Percentiles rank a stretch among this genome's conserved stretches.
Evolutionary conservation across 2,888 invertebrate genomes (phyloP).

Genomic region (Globia sparganii): DNA sequence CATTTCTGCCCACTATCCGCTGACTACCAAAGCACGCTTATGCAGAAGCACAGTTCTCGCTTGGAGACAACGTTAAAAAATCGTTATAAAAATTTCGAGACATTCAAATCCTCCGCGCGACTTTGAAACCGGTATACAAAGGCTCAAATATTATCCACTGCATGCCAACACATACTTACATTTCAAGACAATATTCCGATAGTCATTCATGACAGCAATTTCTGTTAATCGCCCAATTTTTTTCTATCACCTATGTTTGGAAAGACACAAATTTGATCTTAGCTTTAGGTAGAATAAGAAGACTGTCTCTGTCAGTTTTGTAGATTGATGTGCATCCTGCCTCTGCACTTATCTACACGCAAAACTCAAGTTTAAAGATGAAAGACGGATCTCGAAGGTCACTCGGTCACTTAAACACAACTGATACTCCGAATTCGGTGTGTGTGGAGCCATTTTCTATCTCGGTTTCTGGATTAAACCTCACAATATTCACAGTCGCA

Average conservation of each 20-base stretch:
- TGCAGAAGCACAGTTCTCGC: conserved; percentile 49
- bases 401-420: neutral
- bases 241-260: neutral
- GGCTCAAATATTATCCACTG: conserved; percentile 50
- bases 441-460: neutral
- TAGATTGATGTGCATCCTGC: neutral
- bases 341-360: neutral
- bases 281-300: neutral
- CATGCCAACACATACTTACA: conserved; percentile 37
- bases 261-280: neutral
- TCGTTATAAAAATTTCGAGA: conserved; percentile 59
- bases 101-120: conserved; percentile 56
- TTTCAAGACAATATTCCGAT: conserved; percentile 38
- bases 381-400: neutral
- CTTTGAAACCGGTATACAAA: conserved; percentile 61
- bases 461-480: too few relatives aligned
- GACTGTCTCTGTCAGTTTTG: neutral
- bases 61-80: conserved; percentile 45
- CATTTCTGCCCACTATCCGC: conserved; percentile 24
- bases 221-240: neutral
- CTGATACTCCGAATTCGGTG: neutral
- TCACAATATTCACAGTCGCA: neutral
- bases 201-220: conserved; percentile 32
- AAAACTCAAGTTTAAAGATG: neutral
- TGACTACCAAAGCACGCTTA: conserved; percentile 13